phyloP scores from a whole-genome alignment of 37 sponge, comb jelly and placozoan species.

The Tethya wilhelma region DNA sequence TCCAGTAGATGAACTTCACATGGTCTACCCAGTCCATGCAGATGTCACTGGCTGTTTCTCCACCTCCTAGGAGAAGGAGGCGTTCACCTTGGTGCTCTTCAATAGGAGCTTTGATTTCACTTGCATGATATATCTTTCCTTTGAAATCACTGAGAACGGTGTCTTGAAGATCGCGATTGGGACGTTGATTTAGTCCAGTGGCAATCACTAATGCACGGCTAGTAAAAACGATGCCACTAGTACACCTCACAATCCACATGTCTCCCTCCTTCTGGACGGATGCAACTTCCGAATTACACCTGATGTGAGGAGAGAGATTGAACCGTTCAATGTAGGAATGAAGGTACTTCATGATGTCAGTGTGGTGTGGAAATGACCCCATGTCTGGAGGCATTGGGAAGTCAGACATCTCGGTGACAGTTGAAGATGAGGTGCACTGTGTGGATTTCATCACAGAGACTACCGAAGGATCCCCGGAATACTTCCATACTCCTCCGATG shows the following conservation, averaged over 20 bases:
- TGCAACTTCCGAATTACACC: slow-evolving; percentile 61
- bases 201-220: slow-evolving; percentile 68
- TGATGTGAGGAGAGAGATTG: slow-evolving; percentile 77
- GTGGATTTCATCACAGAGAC: slow-evolving; percentile 84
- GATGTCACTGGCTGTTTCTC: slow-evolving; percentile 92
- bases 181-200: slow-evolving; percentile 51
- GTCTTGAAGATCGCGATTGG: slow-evolving; percentile 48
- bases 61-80: slow-evolving; percentile 87
- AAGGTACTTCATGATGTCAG: slow-evolving; percentile 74
- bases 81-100: slow-evolving; percentile 56
- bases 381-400: slow-evolving; percentile 92
- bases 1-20: slow-evolving; percentile 80
- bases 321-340: slow-evolving; percentile 67
- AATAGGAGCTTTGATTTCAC: slow-evolving; percentile 56
- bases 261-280: slow-evolving; percentile 52
- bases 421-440: slow-evolving; percentile 59
- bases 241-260: slow-evolving; percentile 50
- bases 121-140: slow-evolving; percentile 72
- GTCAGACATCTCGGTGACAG: slow-evolving; percentile 91
- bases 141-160: slow-evolving; percentile 48
- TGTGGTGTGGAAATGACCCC: slow-evolving; percentile 81
- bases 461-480: slow-evolving; percentile 69
- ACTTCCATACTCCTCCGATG: slow-evolving; percentile 93
- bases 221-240: slow-evolving; percentile 35
- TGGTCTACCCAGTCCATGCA: slow-evolving; percentile 76